phyloP scores from a whole-genome alignment of 2,797 vertebrate genomes.

The Okamejei kenojei region DNA sequence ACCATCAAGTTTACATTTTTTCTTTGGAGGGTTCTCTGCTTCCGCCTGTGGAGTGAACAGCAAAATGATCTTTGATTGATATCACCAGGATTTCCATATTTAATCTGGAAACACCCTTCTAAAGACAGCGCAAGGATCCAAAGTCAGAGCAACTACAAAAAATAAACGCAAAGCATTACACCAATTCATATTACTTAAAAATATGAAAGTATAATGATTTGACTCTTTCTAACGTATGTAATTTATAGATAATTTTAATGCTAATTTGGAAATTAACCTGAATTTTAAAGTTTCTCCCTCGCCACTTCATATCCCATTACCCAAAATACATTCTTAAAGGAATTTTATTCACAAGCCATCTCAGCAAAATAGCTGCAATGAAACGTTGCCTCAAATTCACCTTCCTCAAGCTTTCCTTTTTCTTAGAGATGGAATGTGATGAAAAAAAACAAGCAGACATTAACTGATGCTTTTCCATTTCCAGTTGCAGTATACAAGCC shows the following conservation, averaged over 20 bases:
- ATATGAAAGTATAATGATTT: background rate
- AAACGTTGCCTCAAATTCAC: background rate
- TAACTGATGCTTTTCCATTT: background rate
- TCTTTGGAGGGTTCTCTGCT: constrained; percentile 81
- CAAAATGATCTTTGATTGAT: background rate
- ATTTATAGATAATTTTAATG: background rate
- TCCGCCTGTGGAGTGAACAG: constrained; percentile 62
- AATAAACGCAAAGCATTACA: background rate
- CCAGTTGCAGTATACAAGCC: background rate
- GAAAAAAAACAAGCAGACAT: background rate
- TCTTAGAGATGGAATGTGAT: background rate
- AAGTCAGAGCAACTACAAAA: background rate
- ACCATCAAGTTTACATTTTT: constrained; percentile 71
- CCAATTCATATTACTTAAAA: background rate
- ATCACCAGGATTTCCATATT: no score
- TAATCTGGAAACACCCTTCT: background rate
- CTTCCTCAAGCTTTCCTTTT: background rate
- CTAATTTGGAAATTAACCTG: background rate
- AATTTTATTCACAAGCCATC: background rate
- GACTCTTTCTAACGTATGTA: background rate
- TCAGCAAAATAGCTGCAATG: background rate
- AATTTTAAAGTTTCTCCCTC: background rate
- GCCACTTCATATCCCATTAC: background rate
- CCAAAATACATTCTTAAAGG: background rate
- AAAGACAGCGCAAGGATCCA: background rate